Percentiles rank a stretch among this genome's conserved stretches.
phyloP scores from a whole-genome alignment of 1,140 invertebrate genomes.

The Watersipora subatra region DNA sequence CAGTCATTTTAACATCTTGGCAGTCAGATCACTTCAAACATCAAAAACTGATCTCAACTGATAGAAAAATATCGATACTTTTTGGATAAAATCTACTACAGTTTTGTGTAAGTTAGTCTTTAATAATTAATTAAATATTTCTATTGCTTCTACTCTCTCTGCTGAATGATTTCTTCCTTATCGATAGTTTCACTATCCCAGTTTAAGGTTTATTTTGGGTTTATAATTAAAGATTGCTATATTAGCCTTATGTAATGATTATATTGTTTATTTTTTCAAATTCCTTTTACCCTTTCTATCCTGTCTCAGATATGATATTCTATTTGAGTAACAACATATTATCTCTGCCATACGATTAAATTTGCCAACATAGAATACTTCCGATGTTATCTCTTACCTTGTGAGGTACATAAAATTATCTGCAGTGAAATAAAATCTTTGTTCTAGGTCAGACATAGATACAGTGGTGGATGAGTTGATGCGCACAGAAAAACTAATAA shows the following conservation, averaged over 20 bases:
- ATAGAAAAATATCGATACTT: too few species aligned
- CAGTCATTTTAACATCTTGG: background rate
- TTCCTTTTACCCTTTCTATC: background rate
- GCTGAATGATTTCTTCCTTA: too few species aligned
- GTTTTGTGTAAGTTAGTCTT: too few species aligned
- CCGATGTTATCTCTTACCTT: background rate
- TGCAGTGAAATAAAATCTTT: slow-evolving; percentile 3
- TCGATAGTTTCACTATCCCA: too few species aligned
- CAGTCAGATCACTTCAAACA: too few species aligned
- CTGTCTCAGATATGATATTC: background rate
- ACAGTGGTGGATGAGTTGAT: slow-evolving; percentile 37
- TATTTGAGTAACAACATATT: background rate
- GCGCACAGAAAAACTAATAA: slow-evolving; percentile 36
- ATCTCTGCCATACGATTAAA: background rate
- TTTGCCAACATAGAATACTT: background rate
- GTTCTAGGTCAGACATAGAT: slow-evolving; percentile 36
- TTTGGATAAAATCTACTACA: too few species aligned
- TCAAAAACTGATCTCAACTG: too few species aligned
- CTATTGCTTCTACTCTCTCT: too few species aligned
- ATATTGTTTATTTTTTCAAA: background rate
- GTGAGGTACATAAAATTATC: background rate
- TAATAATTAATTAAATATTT: too few species aligned
- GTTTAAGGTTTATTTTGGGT: too few species aligned
- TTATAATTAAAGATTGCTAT: too few species aligned
- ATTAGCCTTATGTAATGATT: too few species aligned